Conservation (phyloP, 1,140 invertebrate genomes). For the Camponotus pennsylvanicus region DNA sequence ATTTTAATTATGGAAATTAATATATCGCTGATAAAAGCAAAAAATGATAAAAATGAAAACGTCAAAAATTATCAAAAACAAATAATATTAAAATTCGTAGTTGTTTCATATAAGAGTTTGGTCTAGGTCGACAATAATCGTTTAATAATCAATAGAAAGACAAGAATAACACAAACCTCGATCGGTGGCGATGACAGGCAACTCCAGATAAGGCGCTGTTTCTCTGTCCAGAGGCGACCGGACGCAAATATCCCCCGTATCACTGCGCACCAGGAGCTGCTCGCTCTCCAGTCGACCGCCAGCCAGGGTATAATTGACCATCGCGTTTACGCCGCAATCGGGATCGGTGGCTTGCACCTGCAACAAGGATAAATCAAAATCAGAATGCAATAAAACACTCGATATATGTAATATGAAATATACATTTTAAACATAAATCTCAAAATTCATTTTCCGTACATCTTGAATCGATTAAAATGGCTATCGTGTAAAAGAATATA, state of each 20-base stretch:
- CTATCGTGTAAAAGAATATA: not conserved
- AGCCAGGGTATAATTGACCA: slow-evolving; percentile 96
- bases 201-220: slow-evolving; percentile 93
- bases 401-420: not conserved
- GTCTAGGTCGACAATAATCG: not conserved
- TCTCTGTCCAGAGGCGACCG: slow-evolving; percentile 95
- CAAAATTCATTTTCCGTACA: not conserved
- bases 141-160: slow-evolving; percentile 17
- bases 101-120: not conserved
- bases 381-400: slow-evolving; percentile 29
- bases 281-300: slow-evolving; percentile 89
- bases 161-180: slow-evolving; percentile 89
- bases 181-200: slow-evolving; percentile 97
- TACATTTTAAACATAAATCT: not conserved
- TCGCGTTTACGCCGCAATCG: slow-evolving; percentile 97
- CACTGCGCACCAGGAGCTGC: slow-evolving; percentile 93
- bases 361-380: slow-evolving; percentile 58
- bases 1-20: not conserved
- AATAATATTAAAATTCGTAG: too few species aligned
- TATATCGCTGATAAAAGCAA: not conserved
- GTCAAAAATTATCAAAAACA: not conserved
- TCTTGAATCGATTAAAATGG: not conserved
- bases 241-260: slow-evolving; percentile 96
- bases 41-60: not conserved
- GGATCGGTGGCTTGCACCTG: slow-evolving; percentile 97